Conservation (phyloP, 2,888 invertebrate species). For the Eristalis pertinax region DNA sequence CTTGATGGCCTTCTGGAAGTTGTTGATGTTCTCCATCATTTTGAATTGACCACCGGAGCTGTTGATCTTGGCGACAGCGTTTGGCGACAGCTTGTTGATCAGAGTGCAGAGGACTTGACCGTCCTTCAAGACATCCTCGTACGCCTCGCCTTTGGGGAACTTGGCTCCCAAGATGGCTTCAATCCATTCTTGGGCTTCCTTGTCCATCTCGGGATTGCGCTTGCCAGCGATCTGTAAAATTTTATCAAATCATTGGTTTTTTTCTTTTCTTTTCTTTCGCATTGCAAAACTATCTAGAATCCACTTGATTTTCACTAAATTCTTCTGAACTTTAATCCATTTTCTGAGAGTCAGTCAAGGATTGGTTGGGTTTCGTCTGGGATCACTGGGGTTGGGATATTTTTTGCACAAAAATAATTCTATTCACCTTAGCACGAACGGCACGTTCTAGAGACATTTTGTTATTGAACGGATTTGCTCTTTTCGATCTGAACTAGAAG, state of each 20-base stretch:
- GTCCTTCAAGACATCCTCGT: conserved; percentile 95
- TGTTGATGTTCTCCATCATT: conserved; percentile 99
- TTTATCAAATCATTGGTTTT: conserved; percentile 26
- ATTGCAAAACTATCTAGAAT: not conserved
- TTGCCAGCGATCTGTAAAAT: conserved; percentile 89
- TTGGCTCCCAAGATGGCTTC: conserved; percentile 92
- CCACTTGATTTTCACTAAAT: conserved; percentile 43
- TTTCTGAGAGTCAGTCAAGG: conserved; percentile 6
- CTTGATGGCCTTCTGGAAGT: conserved; percentile 93
- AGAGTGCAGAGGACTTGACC: conserved; percentile 96
- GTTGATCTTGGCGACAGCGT: conserved; percentile 94
- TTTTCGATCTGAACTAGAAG: conserved; percentile 77
- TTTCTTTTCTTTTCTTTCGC: not conserved
- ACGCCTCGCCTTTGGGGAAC: conserved; percentile 90
- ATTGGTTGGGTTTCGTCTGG: too few relatives aligned
- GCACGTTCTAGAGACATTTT: conserved; percentile 96
- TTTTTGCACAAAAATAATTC: conserved; percentile 24
- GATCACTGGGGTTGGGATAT: not conserved
- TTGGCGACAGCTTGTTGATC: conserved; percentile 96
- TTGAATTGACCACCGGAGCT: conserved; percentile 98
- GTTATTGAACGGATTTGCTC: conserved; percentile 71
- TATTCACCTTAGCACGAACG: conserved; percentile 92
- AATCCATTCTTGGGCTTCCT: conserved; percentile 96
- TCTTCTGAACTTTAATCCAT: conserved; percentile 4
- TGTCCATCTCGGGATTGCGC: conserved; percentile 90